Evolutionary conservation across 2,797 vertebrate genomes (phyloP), one percentile per base, ranked within the genome.

Genomic region (Eutrigla gurnardus): DNA sequence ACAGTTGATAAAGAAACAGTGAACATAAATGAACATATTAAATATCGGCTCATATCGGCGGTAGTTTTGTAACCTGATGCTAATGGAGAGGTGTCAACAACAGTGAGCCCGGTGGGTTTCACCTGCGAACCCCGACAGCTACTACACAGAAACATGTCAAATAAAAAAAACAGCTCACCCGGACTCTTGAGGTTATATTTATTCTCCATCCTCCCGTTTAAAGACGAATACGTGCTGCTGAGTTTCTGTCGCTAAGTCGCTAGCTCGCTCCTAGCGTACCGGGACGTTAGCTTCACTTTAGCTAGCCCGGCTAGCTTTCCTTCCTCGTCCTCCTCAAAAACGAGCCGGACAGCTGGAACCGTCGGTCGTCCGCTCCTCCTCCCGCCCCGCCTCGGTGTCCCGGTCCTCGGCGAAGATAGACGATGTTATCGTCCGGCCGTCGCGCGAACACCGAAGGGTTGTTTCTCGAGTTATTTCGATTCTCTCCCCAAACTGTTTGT

Each of bases 111-210:
- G 49, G 7, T 37, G 32, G 6, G 5, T 36, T 59, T 14, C 25
- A 65, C n/a, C 8, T 63, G 39, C 52, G 39, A 37, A 73, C 49
- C 45, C 7, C 40, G 8, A 3, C 35, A 49, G 18, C 18, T 46
- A 9, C 14, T 18, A 18, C 14, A 42, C 7, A 49, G 13, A 11
- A 14, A 2, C 5, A 35, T 35, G 3, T 58, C 25, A 42, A 9
- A 43, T 43, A 3, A 13, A 5, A 36, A 13, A 25, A 10, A 4
- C 1, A 43, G 52, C 89, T 87, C 87, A 95, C 95, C 95, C 79
- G 95, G 95, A 79, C 94, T 96, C 82, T 94, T 95, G 6, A 95
- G 92, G 77, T 96, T 96, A 42, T 95, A 95, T 86, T 94, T 93
- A 52, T 70, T 94, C 81, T 96, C 95, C 95, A 96, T 96, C 3